phyloP scores from a whole-genome alignment of 1,140 invertebrate species.

The Cyphomyrmex costatus region DNA sequence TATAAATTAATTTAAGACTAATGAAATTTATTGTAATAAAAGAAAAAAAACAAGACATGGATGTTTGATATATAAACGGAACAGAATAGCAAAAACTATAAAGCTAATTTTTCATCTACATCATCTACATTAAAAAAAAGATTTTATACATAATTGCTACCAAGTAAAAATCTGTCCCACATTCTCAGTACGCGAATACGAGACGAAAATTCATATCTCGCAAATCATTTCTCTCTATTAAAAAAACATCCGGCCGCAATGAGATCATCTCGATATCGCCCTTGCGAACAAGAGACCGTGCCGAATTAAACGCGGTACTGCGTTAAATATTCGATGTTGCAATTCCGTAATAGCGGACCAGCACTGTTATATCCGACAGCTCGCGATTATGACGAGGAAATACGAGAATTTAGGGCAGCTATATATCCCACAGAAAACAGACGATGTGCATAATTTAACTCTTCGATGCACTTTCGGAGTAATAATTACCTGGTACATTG shows the following conservation, averaged over 20 bases:
- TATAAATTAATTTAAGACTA: background rate
- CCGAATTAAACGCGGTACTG: constrained; percentile 28
- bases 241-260: constrained; percentile 22
- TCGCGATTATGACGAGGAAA: constrained; percentile 41
- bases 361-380: constrained; percentile 31
- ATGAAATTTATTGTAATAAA: background rate
- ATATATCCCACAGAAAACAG: background rate
- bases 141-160: background rate
- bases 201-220: background rate
- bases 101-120: background rate
- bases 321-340: constrained; percentile 53
- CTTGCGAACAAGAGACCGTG: constrained; percentile 26
- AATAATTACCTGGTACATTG: constrained; percentile 16
- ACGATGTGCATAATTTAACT: constrained; percentile 36
- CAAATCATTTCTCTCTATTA: constrained; percentile 57
- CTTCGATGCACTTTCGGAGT: background rate
- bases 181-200: constrained; percentile 5
- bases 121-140: background rate
- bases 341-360: constrained; percentile 43
- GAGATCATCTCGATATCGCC: constrained; percentile 32
- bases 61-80: background rate
- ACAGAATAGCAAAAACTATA: background rate
- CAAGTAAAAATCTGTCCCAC: background rate
- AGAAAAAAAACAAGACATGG: background rate
- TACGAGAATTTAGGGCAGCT: constrained; percentile 13